Base-by-base conservation (phyloP, 2,888 invertebrate genomes). In the Argyresthia albistria region DNA sequence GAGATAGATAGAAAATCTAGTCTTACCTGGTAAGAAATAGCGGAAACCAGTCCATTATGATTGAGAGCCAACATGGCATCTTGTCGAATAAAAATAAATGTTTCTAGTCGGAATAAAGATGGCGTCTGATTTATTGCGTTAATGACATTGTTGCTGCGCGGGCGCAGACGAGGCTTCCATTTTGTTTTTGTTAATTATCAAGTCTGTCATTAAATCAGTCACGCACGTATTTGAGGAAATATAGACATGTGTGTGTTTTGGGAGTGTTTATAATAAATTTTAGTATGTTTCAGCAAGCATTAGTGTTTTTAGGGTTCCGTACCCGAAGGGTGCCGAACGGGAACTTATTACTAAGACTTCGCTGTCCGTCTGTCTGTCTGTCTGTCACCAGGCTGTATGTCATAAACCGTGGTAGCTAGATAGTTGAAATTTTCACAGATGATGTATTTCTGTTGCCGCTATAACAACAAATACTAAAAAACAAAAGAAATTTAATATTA, bases 91-190 rank as follows among this genome's bases (percentile, higher is more conserved):
- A 70, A 73, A 73, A 69, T 70, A 71, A 69, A 70, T 65, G 70
- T 68, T 63, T 67, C 61, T 67, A 70, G 70, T 73, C 66, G 69
- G 73, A 80, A 80, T 76, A 76, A 82, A 80, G 70, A 81, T 83
- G 79, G 80, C 81, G 76, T 72, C 75, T 84, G 81, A 84, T 80
- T 74, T 74, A 80, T 73, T 66, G 67, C 73, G 72, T 59, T 79
- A 80, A 80, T 80, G 80, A 80, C 81, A 80, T 71, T 76, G 55
- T 52, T 74, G 64, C 56, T 66, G 76, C 76, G 79, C 76, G 69
- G 69, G 72, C 74, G 73, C 72, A 58, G 60, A 47, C 35, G 35
- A 47, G 43, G 67, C 74, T 63, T 84, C 84, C 86, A 84, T 86
- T 72, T 86, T 86, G 83, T 60, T 56, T 60, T 66, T 60, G 70